A percentile compares a stretch with the other conserved stretches of the same genome.
Evolutionary conservation across 2,797 vertebrate species (phyloP).

Genomic region (Neoniphon sammara): DNA sequence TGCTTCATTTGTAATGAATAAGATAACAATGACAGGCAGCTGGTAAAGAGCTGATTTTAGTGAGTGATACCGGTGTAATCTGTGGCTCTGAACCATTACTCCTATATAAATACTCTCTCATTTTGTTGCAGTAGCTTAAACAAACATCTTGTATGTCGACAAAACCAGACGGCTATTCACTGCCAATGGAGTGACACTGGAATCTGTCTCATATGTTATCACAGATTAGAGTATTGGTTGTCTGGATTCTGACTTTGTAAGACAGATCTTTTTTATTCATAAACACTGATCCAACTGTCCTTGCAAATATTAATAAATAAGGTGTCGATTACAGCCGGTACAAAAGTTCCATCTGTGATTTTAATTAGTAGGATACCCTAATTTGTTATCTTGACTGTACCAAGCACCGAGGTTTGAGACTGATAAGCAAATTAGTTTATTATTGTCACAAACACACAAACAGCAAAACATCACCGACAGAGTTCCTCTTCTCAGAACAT

Average conservation of each 20-base stretch:
- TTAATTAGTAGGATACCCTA: slow-evolving; percentile 33
- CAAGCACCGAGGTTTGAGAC: slow-evolving; percentile 73
- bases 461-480: not conserved
- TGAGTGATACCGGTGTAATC: no score
- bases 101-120: no score
- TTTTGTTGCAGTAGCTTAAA: no score
- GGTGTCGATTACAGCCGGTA: not conserved
- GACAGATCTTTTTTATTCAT: not conserved
- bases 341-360: slow-evolving; percentile 26
- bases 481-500: not conserved
- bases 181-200: no score
- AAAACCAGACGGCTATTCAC: no score
- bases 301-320: not conserved
- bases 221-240: no score
- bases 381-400: slow-evolving; percentile 73
- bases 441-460: slow-evolving; percentile 67
- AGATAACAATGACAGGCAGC: not conserved
- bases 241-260: not conserved
- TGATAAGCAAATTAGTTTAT: slow-evolving; percentile 81
- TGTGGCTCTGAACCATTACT: no score
- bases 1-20: not conserved
- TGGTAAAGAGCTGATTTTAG: not conserved
- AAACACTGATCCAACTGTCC: not conserved
- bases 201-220: no score
- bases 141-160: no score